Percentiles rank a stretch among this genome's conserved stretches.
Evolutionary conservation across 1,140 invertebrate species (phyloP).

Genomic region (Sycobia sp.): DNA sequence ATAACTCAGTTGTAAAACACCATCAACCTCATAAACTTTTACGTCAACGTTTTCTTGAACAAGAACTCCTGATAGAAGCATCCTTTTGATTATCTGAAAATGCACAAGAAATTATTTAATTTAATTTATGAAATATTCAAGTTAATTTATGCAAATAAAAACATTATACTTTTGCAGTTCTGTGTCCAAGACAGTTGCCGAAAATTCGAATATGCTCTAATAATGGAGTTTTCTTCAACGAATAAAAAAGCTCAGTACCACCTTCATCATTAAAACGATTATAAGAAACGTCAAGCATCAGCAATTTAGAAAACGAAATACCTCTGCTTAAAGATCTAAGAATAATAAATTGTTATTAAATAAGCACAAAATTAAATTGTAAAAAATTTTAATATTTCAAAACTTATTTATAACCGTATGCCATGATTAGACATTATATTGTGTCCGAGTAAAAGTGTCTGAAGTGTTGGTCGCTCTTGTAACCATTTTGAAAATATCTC

Average conservation of each 20-base stretch:
- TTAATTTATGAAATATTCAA: neutral
- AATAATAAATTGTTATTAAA: constrained; percentile 24
- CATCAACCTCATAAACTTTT: constrained; percentile 62
- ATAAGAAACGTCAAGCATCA: constrained; percentile 61
- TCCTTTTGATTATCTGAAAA: constrained; percentile 57
- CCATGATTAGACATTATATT: constrained; percentile 64
- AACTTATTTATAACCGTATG: constrained; percentile 50
- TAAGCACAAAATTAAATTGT: neutral
- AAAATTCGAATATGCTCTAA: constrained; percentile 63
- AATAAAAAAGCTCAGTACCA: constrained; percentile 60
- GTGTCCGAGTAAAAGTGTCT: constrained; percentile 56
- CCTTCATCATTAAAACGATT: constrained; percentile 63
- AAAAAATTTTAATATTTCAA: constrained; percentile 8
- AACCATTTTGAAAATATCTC: constrained; percentile 63
- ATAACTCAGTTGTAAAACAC: constrained; percentile 58
- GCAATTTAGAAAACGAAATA: constrained; percentile 63
- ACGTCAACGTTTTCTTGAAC: constrained; percentile 64
- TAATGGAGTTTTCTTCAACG: constrained; percentile 61
- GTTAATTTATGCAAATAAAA: neutral
- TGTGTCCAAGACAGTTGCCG: constrained; percentile 61
- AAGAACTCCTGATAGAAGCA: constrained; percentile 60
- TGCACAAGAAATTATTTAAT: neutral
- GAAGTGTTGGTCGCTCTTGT: constrained; percentile 54
- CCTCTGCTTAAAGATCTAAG: constrained; percentile 58
- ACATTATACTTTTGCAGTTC: constrained; percentile 49